phyloP scores from a whole-genome alignment of 2,888 invertebrate genomes.

The Chironomus riparius region DNA sequence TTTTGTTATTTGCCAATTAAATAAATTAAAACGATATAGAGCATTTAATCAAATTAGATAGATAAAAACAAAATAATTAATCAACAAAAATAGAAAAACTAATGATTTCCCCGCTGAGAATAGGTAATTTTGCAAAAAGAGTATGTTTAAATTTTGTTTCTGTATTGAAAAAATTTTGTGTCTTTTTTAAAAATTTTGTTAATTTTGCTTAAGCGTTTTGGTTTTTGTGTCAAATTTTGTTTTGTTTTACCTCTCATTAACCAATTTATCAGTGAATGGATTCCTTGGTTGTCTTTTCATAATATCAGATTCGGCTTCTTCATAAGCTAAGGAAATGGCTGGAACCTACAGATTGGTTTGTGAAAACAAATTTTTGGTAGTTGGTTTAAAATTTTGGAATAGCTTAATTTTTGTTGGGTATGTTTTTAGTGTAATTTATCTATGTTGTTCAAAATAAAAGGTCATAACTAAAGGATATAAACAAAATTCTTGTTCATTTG shows the following conservation, averaged over 20 bases:
- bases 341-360: conserved; percentile 59
- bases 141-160: neutral
- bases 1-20: neutral
- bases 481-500: no score
- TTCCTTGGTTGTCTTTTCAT: conserved; percentile 98
- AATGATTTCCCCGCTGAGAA: conserved; percentile 11
- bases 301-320: conserved; percentile 96
- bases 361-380: neutral
- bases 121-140: conserved; percentile 5
- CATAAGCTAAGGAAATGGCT: conserved; percentile 97
- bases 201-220: neutral
- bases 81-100: neutral
- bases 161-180: neutral
- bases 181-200: neutral
- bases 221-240: neutral
- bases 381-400: neutral
- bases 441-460: conserved; percentile 14
- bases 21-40: neutral
- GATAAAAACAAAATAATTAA: neutral
- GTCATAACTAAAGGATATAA: conserved; percentile 6
- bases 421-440: conserved; percentile 6
- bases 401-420: conserved; percentile 2
- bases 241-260: conserved; percentile 85
- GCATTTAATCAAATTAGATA: neutral
- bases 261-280: conserved; percentile 95